Evolutionary conservation across 2,113 vertebrate genomes (phyloP), one percentile per base, ranked within the genome.

Genomic region (Aleadryas rufinucha): DNA sequence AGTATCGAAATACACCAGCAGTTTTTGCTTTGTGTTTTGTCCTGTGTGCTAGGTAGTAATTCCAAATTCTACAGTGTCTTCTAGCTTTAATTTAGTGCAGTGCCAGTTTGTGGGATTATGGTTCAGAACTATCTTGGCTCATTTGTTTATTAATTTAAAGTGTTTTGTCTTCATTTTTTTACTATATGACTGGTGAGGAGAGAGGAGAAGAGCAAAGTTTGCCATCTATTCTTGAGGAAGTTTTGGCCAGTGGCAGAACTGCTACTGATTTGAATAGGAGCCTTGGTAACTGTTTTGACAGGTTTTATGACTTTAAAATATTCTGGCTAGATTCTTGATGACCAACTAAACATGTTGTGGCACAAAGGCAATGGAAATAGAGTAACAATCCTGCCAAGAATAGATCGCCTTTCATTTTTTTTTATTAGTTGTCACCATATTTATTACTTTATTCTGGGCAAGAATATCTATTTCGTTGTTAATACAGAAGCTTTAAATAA

Each of bases 401-500:
- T 37, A 59, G 24, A 49, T 45, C 57, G 30, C 39, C 52, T 82
- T 69, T 83, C 3, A 19, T 90, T 84, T 81, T 84, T 72, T 86
- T 39, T 59, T 64, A 47, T 84, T 92, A 72, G 14, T 87, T 66
- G 7, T 45, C 47, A 70, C 20, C 24, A 24, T 37, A 54, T 41
- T 31, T 80, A 61, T 1, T 79, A 41, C 42, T 72, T 76, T 6
- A 49, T 74, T 50, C 35, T 87, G 14, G 90, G 28, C 47, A 54
- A 81, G 42, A 77, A 28, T 47, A n/a, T 79, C 74, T 92, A 68
- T 95, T 89, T 54, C 4, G 2, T 20, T 89, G 33, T 84, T 93
- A 90, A 92, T 24, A 52, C 35, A 54, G 52, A 84, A 78, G 44
- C 65, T 74, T 74, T 95, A 82, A 94, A 79, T 92, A 86, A 84